Base-by-base conservation (phyloP, 1,140 invertebrate species). In the Polyergus mexicanus region DNA sequence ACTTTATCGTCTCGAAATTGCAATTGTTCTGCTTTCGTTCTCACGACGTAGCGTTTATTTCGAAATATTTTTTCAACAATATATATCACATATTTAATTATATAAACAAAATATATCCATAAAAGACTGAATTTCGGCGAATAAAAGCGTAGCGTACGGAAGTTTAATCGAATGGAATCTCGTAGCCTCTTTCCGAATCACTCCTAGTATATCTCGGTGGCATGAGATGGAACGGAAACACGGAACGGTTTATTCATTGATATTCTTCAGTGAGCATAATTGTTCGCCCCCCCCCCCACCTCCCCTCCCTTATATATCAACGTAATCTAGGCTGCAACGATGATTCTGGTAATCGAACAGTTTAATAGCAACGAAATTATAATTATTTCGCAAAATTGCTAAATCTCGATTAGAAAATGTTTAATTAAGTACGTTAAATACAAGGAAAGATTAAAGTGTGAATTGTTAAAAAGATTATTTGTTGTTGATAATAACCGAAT, bases 71-170 rank as follows among this genome's bases (percentile, higher is more conserved):
- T 60, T 32, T 19, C 1, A 41, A 13, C 11, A 62, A 51, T 51
- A 51, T 16, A 47, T 47, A 13, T 47, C 6, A 4, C 16, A 47
- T 47, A 47, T 47, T 13, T 11, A 2, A 41, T 41, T 41, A 41
- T 8, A 0, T n/a, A 54, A 75, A 3, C 25, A 41, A 44, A 28
- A 51, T 58, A 58, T 7, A 58, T 22, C 7, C 8, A 10, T n/a
- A 22, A 25, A 54, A 56, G 3, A 74, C n/a, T 60, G 22, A 35
- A 41, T 0, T 60, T 60, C 41, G 76, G 13, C 56, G 69, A 88
- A 83, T 86, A 88, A 91, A 88, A 92, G 90, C 89, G 80, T 91
- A 86, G 75, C 62, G 10, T 25, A n/a, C 10, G 66, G n/a, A 58
- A 47, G 11, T n/a, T n/a, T 25, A 80, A 85, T 88, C 78, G 58